Percentiles rank a stretch among this genome's conserved stretches.
phyloP scores from a whole-genome alignment of 2,888 invertebrate genomes.

The Netelia fuscicornis region DNA sequence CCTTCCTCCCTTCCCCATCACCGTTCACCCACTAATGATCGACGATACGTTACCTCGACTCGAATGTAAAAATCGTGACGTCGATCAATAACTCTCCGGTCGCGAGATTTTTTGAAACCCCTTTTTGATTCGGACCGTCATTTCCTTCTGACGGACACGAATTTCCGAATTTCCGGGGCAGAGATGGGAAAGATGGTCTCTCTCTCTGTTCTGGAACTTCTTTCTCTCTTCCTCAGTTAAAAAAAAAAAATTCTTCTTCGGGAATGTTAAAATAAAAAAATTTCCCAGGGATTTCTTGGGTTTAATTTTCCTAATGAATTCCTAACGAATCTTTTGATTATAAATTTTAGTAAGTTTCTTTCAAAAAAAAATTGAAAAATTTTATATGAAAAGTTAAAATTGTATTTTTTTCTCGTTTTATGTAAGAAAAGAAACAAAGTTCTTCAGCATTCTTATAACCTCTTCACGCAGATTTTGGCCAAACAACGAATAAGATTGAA shows the following conservation, averaged over 20 bases:
- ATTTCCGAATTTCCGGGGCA: background rate
- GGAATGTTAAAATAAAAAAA: background rate
- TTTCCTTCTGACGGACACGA: background rate
- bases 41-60: conserved; percentile 24
- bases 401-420: background rate
- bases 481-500: no score
- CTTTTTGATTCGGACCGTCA: background rate
- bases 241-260: no score
- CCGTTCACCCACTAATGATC: conserved; percentile 51
- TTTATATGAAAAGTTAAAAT: background rate
- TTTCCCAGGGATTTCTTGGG: background rate
- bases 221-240: no score
- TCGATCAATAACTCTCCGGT: conserved; percentile 14
- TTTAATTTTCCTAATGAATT: background rate
- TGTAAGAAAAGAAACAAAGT: no score
- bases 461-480: background rate
- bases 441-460: no score
- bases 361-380: background rate
- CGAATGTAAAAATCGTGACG: conserved; percentile 42
- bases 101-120: conserved; percentile 13
- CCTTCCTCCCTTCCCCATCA: no score
- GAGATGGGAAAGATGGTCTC: background rate
- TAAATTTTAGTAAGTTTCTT: background rate
- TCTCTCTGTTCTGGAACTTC: background rate
- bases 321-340: background rate